Percentiles rank a stretch among this genome's conserved stretches.
Conservation (phyloP, 37 sponge, comb jelly and placozoan genomes). For the Theonella swinhoei region DNA sequence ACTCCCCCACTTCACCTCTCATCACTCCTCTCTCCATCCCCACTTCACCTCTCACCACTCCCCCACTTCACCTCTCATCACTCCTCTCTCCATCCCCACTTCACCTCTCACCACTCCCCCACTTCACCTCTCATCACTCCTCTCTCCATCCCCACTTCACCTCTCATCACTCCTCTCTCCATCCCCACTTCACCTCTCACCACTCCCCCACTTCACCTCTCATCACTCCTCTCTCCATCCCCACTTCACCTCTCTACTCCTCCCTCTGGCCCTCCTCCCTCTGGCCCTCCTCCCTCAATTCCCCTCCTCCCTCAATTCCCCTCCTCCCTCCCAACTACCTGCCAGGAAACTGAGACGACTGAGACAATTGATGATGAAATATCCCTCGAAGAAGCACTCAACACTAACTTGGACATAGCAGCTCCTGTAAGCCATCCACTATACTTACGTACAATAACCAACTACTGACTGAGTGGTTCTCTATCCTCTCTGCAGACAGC, state of each 20-base stretch:
- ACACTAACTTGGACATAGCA: constrained; percentile 1
- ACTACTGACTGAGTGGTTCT: neutral
- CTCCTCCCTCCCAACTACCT: neutral
- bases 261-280: neutral
- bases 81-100: no score
- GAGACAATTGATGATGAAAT: constrained; percentile 16
- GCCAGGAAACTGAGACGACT: no score
- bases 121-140: no score
- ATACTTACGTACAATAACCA: neutral
- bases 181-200: neutral
- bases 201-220: neutral
- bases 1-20: neutral
- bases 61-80: neutral
- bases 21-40: neutral
- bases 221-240: neutral
- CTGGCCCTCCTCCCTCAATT: neutral
- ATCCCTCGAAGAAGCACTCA: constrained; percentile 10
- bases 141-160: no score
- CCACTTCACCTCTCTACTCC: neutral
- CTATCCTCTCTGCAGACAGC: constrained; percentile 2
- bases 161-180: no score
- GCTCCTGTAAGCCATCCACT: constrained; percentile 6
- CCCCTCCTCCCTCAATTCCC: neutral
- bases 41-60: no score
- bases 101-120: no score